Conservation (phyloP, 2,888 invertebrate genomes). For the Apeira syringaria region DNA sequence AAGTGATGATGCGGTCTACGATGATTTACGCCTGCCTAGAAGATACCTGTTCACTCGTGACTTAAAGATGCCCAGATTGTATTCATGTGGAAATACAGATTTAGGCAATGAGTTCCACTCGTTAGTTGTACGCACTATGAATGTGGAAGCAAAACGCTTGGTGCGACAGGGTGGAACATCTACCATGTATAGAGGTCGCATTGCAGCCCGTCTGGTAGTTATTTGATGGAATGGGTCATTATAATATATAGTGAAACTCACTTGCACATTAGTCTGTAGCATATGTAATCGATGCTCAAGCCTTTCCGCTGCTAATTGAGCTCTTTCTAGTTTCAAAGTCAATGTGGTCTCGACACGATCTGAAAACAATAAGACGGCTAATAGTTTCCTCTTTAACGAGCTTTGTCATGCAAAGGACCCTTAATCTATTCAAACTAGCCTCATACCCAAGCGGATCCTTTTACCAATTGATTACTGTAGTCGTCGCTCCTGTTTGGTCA, state of each 20-base stretch:
- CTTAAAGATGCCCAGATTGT: too few relatives aligned
- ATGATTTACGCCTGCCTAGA: too few relatives aligned
- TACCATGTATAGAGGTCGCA: too few relatives aligned
- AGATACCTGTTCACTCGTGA: too few relatives aligned
- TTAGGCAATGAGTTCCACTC: too few relatives aligned
- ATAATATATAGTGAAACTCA: constrained; percentile 32
- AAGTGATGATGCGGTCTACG: too few relatives aligned
- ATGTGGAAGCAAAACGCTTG: too few relatives aligned
- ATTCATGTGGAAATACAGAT: too few relatives aligned
- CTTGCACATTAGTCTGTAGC: constrained; percentile 73
- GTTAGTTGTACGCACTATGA: too few relatives aligned
- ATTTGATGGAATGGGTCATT: too few relatives aligned
- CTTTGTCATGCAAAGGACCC: constrained; percentile 36
- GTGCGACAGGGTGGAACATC: too few relatives aligned
- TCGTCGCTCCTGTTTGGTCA: constrained; percentile 62
- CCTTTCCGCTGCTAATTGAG: constrained; percentile 75
- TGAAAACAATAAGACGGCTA: constrained; percentile 53
- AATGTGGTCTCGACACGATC: constrained; percentile 75
- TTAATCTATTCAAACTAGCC: constrained; percentile 49
- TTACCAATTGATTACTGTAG: constrained; percentile 55
- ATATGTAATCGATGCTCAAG: constrained; percentile 74
- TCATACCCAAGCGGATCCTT: constrained; percentile 42
- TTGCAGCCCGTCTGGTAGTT: too few relatives aligned
- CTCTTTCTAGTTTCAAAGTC: constrained; percentile 72
- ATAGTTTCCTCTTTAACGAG: constrained; percentile 44